Conservation (phyloP, 2,797 vertebrate genomes). For the Philypnodon macrostomus region DNA sequence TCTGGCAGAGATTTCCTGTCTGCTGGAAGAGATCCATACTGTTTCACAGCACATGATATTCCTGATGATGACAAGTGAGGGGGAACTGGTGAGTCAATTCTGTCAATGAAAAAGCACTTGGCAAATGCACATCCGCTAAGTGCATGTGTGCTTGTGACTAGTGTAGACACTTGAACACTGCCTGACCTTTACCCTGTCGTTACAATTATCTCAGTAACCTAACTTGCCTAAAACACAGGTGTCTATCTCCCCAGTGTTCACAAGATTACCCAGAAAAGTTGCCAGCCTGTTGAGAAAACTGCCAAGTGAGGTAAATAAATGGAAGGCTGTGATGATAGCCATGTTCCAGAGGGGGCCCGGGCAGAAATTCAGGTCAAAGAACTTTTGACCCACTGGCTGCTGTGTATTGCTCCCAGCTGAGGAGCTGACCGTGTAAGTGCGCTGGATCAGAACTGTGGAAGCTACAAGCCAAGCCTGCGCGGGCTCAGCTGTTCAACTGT, state of each 20-base stretch:
- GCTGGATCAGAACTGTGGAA: conserved; percentile 48
- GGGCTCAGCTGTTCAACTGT: conserved; percentile 55
- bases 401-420: conserved; percentile 36
- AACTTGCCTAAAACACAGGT: conserved; percentile 41
- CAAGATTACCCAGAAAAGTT: conserved; percentile 35
- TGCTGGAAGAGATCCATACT: conserved; percentile 61
- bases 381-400: conserved; percentile 44
- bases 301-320: conserved; percentile 23
- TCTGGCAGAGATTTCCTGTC: conserved; percentile 68
- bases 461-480: conserved; percentile 38
- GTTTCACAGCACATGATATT: conserved; percentile 65
- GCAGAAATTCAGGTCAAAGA: conserved; percentile 38
- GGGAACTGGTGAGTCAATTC: conserved; percentile 49
- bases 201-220: conserved; percentile 27
- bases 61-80: conserved; percentile 70
- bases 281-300: conserved; percentile 23
- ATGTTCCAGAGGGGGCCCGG: conserved; percentile 24
- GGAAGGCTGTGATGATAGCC: conserved; percentile 16
- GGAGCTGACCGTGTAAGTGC: conserved; percentile 29
- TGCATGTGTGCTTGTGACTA: conserved; percentile 14
- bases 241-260: conserved; percentile 29
- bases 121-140: conserved; percentile 36
- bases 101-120: conserved; percentile 61
- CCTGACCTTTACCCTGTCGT: conserved; percentile 18
- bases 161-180: conserved; percentile 35